These are phyloP conservation scores for Gadopsis bispinosus DNA, from an alignment of 2,797 vertebrate species.

Conservation along the genomic window DNA sequence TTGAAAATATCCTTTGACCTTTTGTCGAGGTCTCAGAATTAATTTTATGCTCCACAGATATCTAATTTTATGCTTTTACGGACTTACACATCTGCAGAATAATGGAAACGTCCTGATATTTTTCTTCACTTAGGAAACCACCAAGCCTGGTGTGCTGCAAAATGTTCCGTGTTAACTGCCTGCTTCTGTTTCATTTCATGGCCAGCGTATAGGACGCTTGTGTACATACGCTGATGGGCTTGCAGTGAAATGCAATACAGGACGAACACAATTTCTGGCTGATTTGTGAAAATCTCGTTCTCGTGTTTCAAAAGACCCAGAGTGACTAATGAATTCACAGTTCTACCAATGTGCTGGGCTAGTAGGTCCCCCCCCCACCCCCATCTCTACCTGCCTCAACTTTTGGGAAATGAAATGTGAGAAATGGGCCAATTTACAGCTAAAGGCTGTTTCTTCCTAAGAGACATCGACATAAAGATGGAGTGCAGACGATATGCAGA, in stretches of 20 bases:
- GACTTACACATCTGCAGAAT: constrained; percentile 78
- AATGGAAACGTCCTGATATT: constrained; percentile 77
- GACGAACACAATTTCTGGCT: constrained; percentile 32
- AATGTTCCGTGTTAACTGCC: constrained; percentile 51
- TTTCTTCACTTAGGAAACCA: constrained; percentile 67
- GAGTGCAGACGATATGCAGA: constrained; percentile 70
- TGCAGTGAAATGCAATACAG: constrained; percentile 32
- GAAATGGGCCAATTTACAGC: constrained; percentile 83
- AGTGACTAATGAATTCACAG: constrained; percentile 73
- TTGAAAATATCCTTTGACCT: constrained; percentile 84
- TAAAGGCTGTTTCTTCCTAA: constrained; percentile 77
- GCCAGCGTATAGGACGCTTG: constrained; percentile 35
- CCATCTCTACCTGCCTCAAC: constrained; percentile 69
- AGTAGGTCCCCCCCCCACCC: constrained; percentile 55
- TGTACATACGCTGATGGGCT: constrained; percentile 44
- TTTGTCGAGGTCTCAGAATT: constrained; percentile 81
- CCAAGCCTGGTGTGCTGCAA: constrained; percentile 51
- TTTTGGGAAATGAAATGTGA: constrained; percentile 77
- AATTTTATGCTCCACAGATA: constrained; percentile 83
- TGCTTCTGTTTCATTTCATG: constrained; percentile 60
- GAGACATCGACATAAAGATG: constrained; percentile 72
- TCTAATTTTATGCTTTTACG: constrained; percentile 84
- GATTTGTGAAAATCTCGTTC: constrained; percentile 37
- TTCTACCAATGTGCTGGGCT: constrained; percentile 67
- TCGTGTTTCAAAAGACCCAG: constrained; percentile 52